phyloP scores from a whole-genome alignment of 2,888 invertebrate genomes.

The Beris morrisii region DNA sequence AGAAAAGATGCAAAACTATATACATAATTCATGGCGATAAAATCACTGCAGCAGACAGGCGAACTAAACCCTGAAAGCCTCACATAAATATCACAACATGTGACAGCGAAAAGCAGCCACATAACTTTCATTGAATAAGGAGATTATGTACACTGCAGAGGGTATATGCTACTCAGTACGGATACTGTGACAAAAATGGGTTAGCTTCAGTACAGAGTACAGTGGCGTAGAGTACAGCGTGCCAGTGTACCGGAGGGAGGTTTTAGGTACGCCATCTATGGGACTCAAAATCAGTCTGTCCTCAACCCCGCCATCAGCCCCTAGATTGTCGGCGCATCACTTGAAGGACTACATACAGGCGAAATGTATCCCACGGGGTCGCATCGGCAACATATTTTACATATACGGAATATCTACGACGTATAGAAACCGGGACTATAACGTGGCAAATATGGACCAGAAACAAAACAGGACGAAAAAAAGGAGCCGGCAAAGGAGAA shows the following conservation, averaged over 20 bases:
- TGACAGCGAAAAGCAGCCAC: slow-evolving; percentile 46
- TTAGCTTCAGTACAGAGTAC: slow-evolving; percentile 14
- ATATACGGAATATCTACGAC: slow-evolving; percentile 19
- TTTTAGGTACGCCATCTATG: too few relatives aligned
- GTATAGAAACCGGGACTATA: slow-evolving; percentile 2
- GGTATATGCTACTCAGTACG: slow-evolving; percentile 20
- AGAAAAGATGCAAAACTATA: slow-evolving; percentile 35
- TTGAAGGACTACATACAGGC: background rate
- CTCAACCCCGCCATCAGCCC: too few relatives aligned
- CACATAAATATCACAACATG: slow-evolving; percentile 46
- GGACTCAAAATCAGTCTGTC: too few relatives aligned
- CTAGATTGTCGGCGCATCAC: too few relatives aligned
- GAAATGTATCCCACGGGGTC: slow-evolving; percentile 27
- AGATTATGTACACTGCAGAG: slow-evolving; percentile 39
- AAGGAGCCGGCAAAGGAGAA: background rate
- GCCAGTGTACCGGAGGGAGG: too few relatives aligned
- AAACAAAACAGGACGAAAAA: slow-evolving; percentile 21
- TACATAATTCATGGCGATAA: slow-evolving; percentile 45
- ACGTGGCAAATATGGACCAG: slow-evolving; percentile 23
- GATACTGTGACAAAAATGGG: slow-evolving; percentile 28
- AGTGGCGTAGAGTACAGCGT: too few relatives aligned
- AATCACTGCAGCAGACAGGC: slow-evolving; percentile 45
- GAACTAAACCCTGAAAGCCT: slow-evolving; percentile 45
- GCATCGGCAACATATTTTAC: slow-evolving; percentile 28
- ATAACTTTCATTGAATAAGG: slow-evolving; percentile 44